Evolutionary conservation across 2,113 vertebrate genomes (phyloP).

Genomic region (Epinephelus cyanopodus): DNA sequence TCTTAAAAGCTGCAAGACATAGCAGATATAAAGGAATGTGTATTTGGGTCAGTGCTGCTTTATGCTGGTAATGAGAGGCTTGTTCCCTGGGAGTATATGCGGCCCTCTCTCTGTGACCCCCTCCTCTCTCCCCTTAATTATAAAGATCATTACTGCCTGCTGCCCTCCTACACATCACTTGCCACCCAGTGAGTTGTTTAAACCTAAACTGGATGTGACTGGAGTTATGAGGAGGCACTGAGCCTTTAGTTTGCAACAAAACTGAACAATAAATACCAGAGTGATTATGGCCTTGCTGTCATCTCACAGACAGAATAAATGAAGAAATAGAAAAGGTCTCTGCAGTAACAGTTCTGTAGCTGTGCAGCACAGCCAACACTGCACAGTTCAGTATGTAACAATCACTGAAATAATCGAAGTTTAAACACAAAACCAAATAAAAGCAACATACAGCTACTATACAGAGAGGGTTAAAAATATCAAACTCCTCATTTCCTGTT

Average conservation of each 20-base stretch:
- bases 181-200: constrained; percentile 74
- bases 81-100: not conserved
- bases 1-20: not conserved
- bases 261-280: constrained; percentile 13
- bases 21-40: not conserved
- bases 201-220: constrained; percentile 32
- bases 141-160: constrained; percentile 50
- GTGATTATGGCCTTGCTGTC: not conserved
- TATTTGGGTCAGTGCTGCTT: not conserved
- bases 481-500: not conserved
- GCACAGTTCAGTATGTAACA: not conserved
- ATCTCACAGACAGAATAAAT: not conserved
- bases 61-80: constrained; percentile 1
- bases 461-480: not conserved
- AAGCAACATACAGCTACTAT: not conserved
- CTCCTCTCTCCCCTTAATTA: constrained; percentile 39
- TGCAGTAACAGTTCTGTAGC: not conserved
- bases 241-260: constrained; percentile 6
- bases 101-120: constrained; percentile 1
- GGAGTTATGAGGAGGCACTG: constrained; percentile 3
- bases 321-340: not conserved
- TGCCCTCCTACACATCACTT: constrained; percentile 59
- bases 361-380: not conserved
- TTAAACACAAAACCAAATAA: not conserved
- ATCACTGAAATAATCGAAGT: not conserved